Conservation (phyloP, 2,888 invertebrate genomes). For the Patella caerulea region DNA sequence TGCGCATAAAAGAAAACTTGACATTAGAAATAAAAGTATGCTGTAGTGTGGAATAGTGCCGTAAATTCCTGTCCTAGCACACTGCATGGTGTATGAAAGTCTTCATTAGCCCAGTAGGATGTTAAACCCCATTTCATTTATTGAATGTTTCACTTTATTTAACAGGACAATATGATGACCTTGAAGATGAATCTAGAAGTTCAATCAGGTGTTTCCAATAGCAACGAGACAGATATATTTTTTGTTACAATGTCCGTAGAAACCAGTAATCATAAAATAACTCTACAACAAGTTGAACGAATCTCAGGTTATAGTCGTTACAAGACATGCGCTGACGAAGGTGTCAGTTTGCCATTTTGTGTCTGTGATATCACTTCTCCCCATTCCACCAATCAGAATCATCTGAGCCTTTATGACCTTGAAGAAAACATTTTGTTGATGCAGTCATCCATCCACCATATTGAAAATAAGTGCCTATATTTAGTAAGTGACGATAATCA, state of each 20-base stretch:
- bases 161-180: conserved; percentile 33
- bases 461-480: conserved; percentile 36
- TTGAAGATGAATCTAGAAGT: conserved; percentile 49
- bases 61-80: not conserved
- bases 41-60: no score
- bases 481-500: conserved; percentile 33
- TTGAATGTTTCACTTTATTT: not conserved
- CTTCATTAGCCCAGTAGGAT: no score
- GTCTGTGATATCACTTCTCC: conserved; percentile 41
- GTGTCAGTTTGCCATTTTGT: conserved; percentile 49
- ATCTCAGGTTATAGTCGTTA: conserved; percentile 53
- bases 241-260: conserved; percentile 37
- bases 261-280: not conserved
- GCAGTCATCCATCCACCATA: conserved; percentile 11
- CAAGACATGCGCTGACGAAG: conserved; percentile 46
- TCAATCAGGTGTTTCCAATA: not conserved
- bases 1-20: no score
- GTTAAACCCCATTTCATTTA: no score
- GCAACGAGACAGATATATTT: conserved; percentile 38
- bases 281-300: conserved; percentile 46
- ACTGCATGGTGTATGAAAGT: no score
- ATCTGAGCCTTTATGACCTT: not conserved
- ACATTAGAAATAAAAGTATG: no score
- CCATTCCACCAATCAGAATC: not conserved
- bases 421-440: conserved; percentile 12